These are phyloP conservation scores for Eucera pruinosa DNA, from an alignment of 2,888 invertebrate species.

Conservation along the genomic window DNA sequence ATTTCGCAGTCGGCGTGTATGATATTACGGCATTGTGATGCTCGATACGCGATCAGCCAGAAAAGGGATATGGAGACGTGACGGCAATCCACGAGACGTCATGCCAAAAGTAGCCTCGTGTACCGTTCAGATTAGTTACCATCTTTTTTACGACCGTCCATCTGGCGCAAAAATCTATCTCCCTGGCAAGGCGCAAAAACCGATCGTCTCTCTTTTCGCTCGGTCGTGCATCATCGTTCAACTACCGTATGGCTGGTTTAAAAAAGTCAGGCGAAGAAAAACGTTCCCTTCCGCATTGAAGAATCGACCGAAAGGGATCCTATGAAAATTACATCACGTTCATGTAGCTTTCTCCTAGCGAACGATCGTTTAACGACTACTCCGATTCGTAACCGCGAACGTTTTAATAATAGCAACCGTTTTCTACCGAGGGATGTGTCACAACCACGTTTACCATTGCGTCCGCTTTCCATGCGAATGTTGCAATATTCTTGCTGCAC, in stretches of 20 bases:
- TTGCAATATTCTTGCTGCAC: constrained; percentile 6
- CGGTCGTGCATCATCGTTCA: constrained; percentile 2
- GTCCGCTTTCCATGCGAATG: constrained; percentile 35
- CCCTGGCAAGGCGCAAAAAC: background rate
- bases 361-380: constrained; percentile 18
- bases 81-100: constrained; percentile 50
- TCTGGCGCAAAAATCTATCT: constrained; percentile 33
- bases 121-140: constrained; percentile 55
- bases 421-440: constrained; percentile 24
- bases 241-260: constrained; percentile 9
- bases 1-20: constrained; percentile 26
- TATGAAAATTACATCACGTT: constrained; percentile 23
- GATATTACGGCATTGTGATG: constrained; percentile 56
- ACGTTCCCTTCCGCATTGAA: constrained; percentile 36
- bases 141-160: constrained; percentile 29
- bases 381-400: background rate
- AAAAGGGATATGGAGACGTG: constrained; percentile 57
- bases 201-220: constrained; percentile 1
- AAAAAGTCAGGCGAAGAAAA: constrained; percentile 24
- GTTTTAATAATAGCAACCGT: constrained; percentile 25
- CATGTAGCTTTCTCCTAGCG: constrained; percentile 23
- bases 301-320: background rate
- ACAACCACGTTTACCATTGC: constrained; percentile 16
- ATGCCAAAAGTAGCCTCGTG: constrained; percentile 53
- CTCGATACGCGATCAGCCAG: constrained; percentile 43